Percentiles rank a stretch among this genome's conserved stretches.
phyloP scores from a whole-genome alignment of 2,888 invertebrate genomes.

The Nomada fabriciana region DNA sequence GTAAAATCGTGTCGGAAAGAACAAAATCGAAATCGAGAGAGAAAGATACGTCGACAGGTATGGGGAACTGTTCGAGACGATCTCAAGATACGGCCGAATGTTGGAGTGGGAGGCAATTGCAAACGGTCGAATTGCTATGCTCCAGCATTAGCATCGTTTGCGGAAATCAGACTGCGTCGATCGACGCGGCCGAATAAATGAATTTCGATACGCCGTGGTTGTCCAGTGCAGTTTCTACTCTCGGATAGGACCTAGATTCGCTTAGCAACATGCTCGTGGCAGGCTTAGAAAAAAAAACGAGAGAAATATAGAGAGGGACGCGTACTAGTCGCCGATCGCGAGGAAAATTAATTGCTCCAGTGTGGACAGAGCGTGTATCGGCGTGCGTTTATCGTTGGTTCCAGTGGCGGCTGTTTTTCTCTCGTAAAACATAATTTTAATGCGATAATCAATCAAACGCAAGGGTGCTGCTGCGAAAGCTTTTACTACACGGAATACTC shows the following conservation, averaged over 20 bases:
- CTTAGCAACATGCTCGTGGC: slow-evolving; percentile 62
- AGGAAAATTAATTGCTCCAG: slow-evolving; percentile 50
- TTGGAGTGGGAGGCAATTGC: slow-evolving; percentile 71
- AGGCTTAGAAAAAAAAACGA: slow-evolving; percentile 1
- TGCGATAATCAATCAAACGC: slow-evolving; percentile 30
- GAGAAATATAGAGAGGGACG: not conserved
- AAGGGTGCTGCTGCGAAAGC: not conserved
- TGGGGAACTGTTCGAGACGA: not conserved
- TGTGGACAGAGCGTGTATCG: slow-evolving; percentile 3
- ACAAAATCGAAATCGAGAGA: not conserved
- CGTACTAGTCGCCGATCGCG: slow-evolving; percentile 23
- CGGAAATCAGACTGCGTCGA: slow-evolving; percentile 70
- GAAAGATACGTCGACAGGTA: too few relatives aligned
- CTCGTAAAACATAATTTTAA: slow-evolving; percentile 21
- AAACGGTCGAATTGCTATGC: slow-evolving; percentile 61
- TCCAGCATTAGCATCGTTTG: slow-evolving; percentile 68
- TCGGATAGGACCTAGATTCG: slow-evolving; percentile 64
- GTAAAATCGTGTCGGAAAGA: not conserved
- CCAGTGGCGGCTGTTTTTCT: slow-evolving; percentile 1
- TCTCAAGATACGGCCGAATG: slow-evolving; percentile 9
- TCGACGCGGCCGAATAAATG: slow-evolving; percentile 72
- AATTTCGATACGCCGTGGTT: slow-evolving; percentile 64
- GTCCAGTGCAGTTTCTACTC: slow-evolving; percentile 70
- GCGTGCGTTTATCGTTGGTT: slow-evolving; percentile 37
- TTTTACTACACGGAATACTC: not conserved